Evolutionary conservation across 2,797 vertebrate species (phyloP), one percentile per base, ranked within the genome.

Genomic region (Molossus molossus): DNA sequence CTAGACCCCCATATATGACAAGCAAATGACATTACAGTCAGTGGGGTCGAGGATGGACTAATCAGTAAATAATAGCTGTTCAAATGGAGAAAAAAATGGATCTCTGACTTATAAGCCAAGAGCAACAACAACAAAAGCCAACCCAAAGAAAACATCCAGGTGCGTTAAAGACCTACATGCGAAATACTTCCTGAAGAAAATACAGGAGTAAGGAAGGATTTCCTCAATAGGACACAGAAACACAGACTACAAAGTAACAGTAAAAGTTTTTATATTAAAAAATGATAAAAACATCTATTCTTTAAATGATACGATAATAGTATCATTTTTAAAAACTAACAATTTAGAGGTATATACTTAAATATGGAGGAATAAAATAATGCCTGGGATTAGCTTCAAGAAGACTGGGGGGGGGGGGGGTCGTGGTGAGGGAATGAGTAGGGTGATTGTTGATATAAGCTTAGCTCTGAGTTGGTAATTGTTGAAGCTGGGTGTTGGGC

Each of bases 171-270:
- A 67, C 27, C 65, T 89, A 69, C 27, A 37, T 87, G 15, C 89
- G 48, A 97, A 86, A 77, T 50, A n/a, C 10, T 83, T 75, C 6
- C 53, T 62, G 50, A 87, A 90, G 60, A 94, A 95, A 85, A 64
- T 40, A n/a, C 3, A 67, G 33, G 27, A 58, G 11, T 60, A 57
- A 37, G 27, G 29, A 62, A 67, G 40, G 37, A 50, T 7, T 91
- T 75, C 29, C 58, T 86, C 40, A 90, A 37, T 67, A 70, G 92
- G 73, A 73, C 25, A 88, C 7, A 55, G 58, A 87, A 86, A 60
- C 40, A 67, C 25, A 69, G 70, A 65, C 29, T 65, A 60, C 4
- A 58, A 69, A 76, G 40, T 83, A 76, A 91, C 10, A 89, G 57
- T 82, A 33, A 77, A 88, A 55, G 45, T 25, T 53, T 87, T 91